phyloP scores from a whole-genome alignment of 2,797 vertebrate species.

The Pseudocheirus occidentalis region DNA sequence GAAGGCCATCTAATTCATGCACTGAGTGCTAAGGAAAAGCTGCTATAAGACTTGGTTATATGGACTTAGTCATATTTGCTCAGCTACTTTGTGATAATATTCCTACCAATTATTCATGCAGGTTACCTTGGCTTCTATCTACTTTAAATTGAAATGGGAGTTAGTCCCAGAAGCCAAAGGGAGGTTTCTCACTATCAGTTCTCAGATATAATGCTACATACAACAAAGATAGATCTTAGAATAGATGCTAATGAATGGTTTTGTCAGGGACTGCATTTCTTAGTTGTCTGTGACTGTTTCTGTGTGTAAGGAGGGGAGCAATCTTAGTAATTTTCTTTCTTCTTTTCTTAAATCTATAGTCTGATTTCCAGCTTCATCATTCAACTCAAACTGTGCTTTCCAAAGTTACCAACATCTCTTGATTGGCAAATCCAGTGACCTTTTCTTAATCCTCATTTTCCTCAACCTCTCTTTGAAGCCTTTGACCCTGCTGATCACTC shows the following conservation, averaged over 20 bases:
- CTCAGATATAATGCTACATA: no score
- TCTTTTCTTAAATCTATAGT: neutral
- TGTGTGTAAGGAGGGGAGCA: neutral
- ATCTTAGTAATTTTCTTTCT: neutral
- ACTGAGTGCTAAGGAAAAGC: neutral
- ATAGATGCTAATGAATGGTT: neutral
- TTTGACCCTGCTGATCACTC: neutral
- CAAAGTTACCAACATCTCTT: neutral
- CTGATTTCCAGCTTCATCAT: neutral
- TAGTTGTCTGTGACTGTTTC: neutral
- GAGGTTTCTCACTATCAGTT: neutral
- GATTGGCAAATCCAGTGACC: neutral
- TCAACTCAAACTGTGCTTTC: neutral
- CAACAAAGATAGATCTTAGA: neutral
- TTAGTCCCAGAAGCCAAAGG: neutral
- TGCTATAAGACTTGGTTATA: neutral
- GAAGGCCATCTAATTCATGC: neutral
- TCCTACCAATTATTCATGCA: neutral
- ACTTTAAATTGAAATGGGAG: neutral
- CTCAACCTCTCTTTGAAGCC: neutral
- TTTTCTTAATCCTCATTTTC: neutral
- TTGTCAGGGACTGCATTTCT: neutral
- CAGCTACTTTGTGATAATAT: neutral
- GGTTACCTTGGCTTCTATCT: neutral
- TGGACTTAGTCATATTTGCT: neutral